Evolutionary conservation across 2,113 vertebrate species (phyloP), one percentile per base, ranked within the genome.

Genomic region (Helogale parvula): DNA sequence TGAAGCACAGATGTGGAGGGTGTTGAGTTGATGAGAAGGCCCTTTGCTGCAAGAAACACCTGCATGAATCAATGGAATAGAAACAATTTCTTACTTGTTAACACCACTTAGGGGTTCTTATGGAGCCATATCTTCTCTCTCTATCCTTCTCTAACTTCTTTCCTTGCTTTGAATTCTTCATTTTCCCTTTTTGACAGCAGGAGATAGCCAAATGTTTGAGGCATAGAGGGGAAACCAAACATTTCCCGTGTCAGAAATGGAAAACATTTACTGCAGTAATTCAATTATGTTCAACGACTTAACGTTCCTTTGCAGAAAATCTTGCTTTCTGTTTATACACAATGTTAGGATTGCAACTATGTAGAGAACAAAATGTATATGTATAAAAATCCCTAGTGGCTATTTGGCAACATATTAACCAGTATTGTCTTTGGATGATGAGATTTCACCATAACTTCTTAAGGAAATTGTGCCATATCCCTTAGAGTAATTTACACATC

Each of bases 371-470:
- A 69, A 2, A 41, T 45, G 1, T 50, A 2, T 31, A 2, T 63
- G 16, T 80, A n/a, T 65, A 60, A 65, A 84, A 74, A n/a, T 54
- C 41, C 38, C 45, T 66, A 60, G 41, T 68, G 27, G 10, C 21
- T 69, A 54, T 94, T 72, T 74, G 72, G 11, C 79, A 74, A 50
- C 7, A 31, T 57, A 29, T 68, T 60, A 92, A 47, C 29, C 33
- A 52, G 68, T 38, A 77, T 81, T 71, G 9, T 77, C 77, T 84
- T 76, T 86, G 63, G 41, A 66, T 89, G 45, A 35, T 82, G 60
- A 89, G 50, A 81, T 86, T 83, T 85, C 50, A 66, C 77, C 31
- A 63, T 60, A n/a, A 76, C 80, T 88, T 96, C 81, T 47, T 68
- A 1, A 17, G 66, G 41, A 82, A 90, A 83, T 80, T 60, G 16